Evolutionary conservation across 2,113 vertebrate genomes (phyloP).

Genomic region (Pagrus major): DNA sequence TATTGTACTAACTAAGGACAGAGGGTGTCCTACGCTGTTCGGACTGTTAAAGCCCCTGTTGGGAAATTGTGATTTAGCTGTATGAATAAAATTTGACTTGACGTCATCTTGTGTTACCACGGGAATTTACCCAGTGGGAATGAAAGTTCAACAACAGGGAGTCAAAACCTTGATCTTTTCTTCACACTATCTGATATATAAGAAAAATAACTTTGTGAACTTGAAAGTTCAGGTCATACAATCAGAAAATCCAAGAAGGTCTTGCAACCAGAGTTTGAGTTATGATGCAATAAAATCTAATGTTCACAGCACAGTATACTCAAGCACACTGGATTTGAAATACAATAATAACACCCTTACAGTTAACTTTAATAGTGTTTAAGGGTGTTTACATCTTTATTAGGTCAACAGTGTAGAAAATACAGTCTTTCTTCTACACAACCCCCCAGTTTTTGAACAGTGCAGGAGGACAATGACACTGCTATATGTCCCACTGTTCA

Average conservation of each 20-base stretch:
- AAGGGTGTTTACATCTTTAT: background rate
- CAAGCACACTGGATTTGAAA: background rate
- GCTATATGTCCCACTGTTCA: background rate
- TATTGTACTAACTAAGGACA: too few relatives aligned
- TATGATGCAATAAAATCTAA: background rate
- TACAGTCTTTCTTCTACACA: background rate
- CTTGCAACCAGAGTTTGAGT: background rate
- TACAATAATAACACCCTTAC: background rate
- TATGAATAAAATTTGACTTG: too few relatives aligned
- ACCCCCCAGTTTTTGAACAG: background rate
- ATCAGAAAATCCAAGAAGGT: background rate
- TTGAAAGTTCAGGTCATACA: background rate
- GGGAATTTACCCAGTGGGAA: background rate
- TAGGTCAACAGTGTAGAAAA: background rate
- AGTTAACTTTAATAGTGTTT: background rate
- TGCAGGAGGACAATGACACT: background rate
- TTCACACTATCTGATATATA: background rate
- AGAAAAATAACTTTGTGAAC: background rate
- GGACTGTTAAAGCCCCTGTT: too few relatives aligned
- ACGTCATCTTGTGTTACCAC: too few relatives aligned
- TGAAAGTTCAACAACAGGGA: background rate
- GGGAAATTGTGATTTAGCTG: too few relatives aligned
- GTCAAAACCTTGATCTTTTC: background rate
- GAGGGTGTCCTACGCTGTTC: too few relatives aligned
- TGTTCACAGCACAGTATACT: background rate